Conservation (phyloP, 2,888 invertebrate genomes). For the Ectobius pallidus region DNA sequence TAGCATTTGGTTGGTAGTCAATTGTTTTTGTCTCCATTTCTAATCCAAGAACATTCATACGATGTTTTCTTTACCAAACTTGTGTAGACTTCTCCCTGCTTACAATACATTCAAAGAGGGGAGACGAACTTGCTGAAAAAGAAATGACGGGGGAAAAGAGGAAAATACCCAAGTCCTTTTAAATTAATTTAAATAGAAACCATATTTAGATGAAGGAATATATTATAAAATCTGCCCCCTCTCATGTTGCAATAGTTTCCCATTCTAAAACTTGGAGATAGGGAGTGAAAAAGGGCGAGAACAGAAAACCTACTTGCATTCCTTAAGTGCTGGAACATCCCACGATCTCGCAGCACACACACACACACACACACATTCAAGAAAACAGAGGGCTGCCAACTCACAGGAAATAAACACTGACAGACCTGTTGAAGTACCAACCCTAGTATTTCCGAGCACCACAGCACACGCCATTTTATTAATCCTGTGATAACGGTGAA, state of each 20-base stretch:
- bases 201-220: conserved; percentile 27
- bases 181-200: conserved; percentile 39
- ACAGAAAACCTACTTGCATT: conserved; percentile 6
- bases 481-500: conserved; percentile 10
- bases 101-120: conserved; percentile 16
- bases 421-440: conserved; percentile 19
- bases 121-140: conserved; percentile 3
- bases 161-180: conserved; percentile 29
- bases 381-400: conserved; percentile 23
- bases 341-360: background rate
- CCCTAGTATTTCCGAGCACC: conserved; percentile 22
- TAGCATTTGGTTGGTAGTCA: conserved; percentile 28
- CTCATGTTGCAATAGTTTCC: conserved; percentile 32
- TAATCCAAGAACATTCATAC: conserved; percentile 26
- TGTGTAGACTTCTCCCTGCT: conserved; percentile 31
- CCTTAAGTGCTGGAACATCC: conserved; percentile 24
- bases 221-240: conserved; percentile 36
- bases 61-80: conserved; percentile 30
- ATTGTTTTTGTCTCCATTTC: conserved; percentile 27
- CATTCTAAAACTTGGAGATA: conserved; percentile 40
- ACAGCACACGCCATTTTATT: conserved; percentile 25
- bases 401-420: conserved; percentile 24
- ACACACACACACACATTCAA: conserved; percentile 28
- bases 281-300: conserved; percentile 34
- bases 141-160: background rate